A percentile compares a stretch with the other conserved stretches of the same genome.
phyloP scores from a whole-genome alignment of 2,797 vertebrate species.

The Poecilia velifera region DNA sequence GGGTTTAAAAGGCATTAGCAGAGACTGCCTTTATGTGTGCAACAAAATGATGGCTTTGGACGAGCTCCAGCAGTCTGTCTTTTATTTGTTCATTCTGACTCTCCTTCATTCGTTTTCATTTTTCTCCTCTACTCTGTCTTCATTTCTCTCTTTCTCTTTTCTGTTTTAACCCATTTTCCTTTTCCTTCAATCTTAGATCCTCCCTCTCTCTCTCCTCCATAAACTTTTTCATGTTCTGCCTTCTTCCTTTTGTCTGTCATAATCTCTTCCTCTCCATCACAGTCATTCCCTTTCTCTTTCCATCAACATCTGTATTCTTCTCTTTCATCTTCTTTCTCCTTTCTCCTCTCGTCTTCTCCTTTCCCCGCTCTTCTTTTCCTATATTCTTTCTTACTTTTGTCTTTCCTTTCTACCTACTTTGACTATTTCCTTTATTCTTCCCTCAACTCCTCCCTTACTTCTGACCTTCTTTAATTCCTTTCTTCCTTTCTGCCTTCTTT shows the following conservation, averaged over 20 bases:
- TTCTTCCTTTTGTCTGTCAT: background rate
- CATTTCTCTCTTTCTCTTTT: background rate
- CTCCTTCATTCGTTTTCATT: background rate
- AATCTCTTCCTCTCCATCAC: background rate
- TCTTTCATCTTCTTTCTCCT: background rate
- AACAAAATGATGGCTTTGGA: slow-evolving; percentile 1
- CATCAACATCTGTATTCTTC: background rate
- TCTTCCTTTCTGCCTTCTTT: background rate
- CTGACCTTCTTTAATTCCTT: background rate
- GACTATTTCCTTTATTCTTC: background rate
- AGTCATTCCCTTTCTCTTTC: background rate
- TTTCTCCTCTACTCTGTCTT: background rate
- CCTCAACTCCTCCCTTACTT: background rate
- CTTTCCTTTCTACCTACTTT: background rate
- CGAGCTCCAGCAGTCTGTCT: background rate
- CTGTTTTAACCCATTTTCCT: background rate
- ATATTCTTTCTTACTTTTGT: background rate
- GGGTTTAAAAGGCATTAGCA: background rate
- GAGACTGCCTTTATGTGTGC: background rate
- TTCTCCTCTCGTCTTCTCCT: background rate
- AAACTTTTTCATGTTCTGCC: background rate
- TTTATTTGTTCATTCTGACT: background rate
- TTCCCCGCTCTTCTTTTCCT: background rate
- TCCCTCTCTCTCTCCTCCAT: background rate
- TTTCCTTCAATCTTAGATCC: background rate